Conservation (phyloP, 2,113 vertebrate species). For the Podocnemis expansa region DNA sequence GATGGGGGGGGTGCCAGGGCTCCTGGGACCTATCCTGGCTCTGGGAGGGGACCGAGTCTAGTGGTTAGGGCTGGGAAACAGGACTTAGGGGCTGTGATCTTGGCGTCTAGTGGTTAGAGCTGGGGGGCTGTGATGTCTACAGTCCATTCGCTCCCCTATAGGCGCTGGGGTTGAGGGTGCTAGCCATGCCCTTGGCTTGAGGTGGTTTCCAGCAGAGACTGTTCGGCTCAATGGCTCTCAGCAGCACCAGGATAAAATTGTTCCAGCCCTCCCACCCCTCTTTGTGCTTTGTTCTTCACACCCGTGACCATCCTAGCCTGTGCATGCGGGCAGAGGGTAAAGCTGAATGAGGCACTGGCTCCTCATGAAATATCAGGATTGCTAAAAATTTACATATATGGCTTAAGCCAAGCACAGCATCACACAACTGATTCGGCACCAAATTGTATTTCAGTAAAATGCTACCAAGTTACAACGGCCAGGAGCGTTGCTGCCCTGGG, state of each 20-base stretch:
- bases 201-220: too few species aligned
- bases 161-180: too few species aligned
- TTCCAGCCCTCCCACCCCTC: neutral
- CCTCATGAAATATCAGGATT: neutral
- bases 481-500: too few species aligned
- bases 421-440: neutral
- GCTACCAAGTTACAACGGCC: neutral
- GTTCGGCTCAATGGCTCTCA: too few species aligned
- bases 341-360: neutral
- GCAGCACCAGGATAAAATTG: too few species aligned
- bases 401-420: neutral
- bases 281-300: neutral
- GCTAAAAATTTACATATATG: neutral
- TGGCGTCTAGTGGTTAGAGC: too few species aligned
- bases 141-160: neutral
- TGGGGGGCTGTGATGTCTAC: too few species aligned
- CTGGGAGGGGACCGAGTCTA: neutral
- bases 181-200: too few species aligned
- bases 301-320: too few species aligned
- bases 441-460: too few species aligned
- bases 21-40: neutral
- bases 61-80: neutral
- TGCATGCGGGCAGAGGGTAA: neutral
- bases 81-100: neutral
- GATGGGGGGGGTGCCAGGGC: neutral